A percentile compares a stretch with the other conserved stretches of the same genome.
Evolutionary conservation across 2,113 vertebrate genomes (phyloP).

Genomic region (Glaucidium brasilianum): DNA sequence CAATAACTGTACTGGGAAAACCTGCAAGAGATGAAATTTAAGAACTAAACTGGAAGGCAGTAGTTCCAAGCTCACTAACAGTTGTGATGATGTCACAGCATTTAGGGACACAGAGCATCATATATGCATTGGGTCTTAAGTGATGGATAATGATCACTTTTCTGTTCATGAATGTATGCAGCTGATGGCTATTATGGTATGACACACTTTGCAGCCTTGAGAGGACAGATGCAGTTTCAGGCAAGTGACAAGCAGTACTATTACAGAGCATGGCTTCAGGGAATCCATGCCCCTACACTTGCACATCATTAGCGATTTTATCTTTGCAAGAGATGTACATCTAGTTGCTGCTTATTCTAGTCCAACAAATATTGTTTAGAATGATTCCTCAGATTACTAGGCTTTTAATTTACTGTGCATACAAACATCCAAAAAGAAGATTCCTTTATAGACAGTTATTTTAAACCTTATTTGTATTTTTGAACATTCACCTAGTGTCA

Average conservation of each 20-base stretch:
- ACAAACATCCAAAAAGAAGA: neutral
- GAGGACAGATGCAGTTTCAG: neutral
- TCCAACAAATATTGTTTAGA: neutral
- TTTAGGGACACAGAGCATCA: neutral
- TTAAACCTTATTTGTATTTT: neutral
- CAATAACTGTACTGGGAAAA: neutral
- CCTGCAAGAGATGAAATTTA: neutral
- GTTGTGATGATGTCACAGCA: neutral
- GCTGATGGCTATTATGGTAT: neutral
- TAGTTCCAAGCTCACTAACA: neutral
- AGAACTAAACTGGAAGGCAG: neutral
- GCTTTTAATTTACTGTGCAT: neutral
- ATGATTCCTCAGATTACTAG: neutral
- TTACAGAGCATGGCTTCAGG: neutral
- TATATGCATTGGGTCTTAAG: neutral
- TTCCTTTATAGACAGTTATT: neutral
- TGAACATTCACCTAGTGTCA: neutral
- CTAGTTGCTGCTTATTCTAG: neutral
- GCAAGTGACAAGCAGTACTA: neutral
- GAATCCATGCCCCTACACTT: neutral
- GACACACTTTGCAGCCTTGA: neutral
- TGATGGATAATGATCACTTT: neutral
- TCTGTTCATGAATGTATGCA: neutral
- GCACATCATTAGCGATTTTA: neutral
- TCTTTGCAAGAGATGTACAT: neutral